These are phyloP conservation scores for Harpagus bidentatus DNA, from an alignment of 2,113 vertebrate species.

Conservation along the genomic window DNA sequence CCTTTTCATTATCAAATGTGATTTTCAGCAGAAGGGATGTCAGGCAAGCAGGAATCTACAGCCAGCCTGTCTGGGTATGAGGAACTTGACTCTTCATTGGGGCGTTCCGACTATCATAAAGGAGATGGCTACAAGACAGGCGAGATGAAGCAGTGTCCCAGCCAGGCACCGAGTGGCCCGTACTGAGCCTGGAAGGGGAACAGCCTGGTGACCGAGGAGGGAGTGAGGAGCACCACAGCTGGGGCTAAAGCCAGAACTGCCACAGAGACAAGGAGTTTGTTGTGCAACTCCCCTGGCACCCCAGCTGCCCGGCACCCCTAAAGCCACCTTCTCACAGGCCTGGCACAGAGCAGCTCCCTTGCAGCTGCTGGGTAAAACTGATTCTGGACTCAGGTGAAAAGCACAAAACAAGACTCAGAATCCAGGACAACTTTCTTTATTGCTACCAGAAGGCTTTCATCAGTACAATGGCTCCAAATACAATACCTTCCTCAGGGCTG, in stretches of 20 bases:
- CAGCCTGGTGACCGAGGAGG: background rate
- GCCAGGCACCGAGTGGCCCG: accelerated
- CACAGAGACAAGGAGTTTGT: accelerated
- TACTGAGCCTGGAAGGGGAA: background rate
- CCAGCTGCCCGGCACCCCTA: background rate
- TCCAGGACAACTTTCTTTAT: constrained; percentile 83
- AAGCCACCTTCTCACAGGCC: accelerated
- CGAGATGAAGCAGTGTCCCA: background rate
- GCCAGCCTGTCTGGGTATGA: too few relatives aligned
- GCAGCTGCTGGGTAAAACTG: accelerated
- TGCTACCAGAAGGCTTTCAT: constrained; percentile 81
- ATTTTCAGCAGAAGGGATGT: background rate
- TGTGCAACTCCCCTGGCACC: background rate
- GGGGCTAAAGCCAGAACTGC: background rate
- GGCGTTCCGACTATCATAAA: accelerated
- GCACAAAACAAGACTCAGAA: background rate
- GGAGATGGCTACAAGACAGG: accelerated
- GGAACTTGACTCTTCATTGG: accelerated
- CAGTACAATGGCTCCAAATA: constrained; percentile 68
- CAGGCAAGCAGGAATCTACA: background rate
- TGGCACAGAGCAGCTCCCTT: background rate
- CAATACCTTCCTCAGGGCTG: constrained; percentile 74
- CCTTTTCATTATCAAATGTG: accelerated
- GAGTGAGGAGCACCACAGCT: background rate
- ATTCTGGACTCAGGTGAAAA: background rate